Evolutionary conservation across 2,113 vertebrate genomes (phyloP), one percentile per base, ranked within the genome.

Genomic region (Erythrolamprus reginae): DNA sequence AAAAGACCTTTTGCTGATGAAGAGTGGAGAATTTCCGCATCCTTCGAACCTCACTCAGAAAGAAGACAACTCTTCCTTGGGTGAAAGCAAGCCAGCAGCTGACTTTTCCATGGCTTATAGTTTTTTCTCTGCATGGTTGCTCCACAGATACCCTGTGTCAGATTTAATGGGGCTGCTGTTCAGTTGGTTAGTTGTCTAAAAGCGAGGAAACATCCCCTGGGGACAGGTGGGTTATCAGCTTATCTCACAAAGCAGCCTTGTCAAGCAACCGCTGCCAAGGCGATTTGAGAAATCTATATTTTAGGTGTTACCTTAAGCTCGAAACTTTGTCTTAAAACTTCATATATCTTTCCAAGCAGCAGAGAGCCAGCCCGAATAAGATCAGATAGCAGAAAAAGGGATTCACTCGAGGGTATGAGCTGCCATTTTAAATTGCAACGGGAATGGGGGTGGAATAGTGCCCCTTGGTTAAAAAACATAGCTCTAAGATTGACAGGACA

Each of bases 291-390:
- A 92, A 95, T 91, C 84, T 88, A 10, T 94, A 91, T 92, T 94
- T 97, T 88, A 95, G 92, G 87, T 92, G 94, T 90, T 95, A 91
- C 90, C 65, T 91, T 90, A 89, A 93, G 88, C 92, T 92, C 70
- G 89, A 94, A 96, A 95, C 91, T 94, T 96, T 94, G 88, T 94
- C 94, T 93, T 89, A 90, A 95, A 96, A 95, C 91, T 94, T 95
- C 53, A 56, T 92, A 8, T 56, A 90, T 91, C 92, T 89, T 88
- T 91, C 83, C 90, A 6, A 91, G 19, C 23, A 94, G 93, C 61
- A 95, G 94, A 51, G 88, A 93, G 94, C 88, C 93, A 95, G 96
- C 93, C 82, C 84, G 10, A 33, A 1, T 45, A 95, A 92, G 94
- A 93, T 94, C 93, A 93, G 92, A 84, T 88, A 94, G 90, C 94